Conservation (phyloP, 2,113 vertebrate species). For the Notothenia coriiceps region DNA sequence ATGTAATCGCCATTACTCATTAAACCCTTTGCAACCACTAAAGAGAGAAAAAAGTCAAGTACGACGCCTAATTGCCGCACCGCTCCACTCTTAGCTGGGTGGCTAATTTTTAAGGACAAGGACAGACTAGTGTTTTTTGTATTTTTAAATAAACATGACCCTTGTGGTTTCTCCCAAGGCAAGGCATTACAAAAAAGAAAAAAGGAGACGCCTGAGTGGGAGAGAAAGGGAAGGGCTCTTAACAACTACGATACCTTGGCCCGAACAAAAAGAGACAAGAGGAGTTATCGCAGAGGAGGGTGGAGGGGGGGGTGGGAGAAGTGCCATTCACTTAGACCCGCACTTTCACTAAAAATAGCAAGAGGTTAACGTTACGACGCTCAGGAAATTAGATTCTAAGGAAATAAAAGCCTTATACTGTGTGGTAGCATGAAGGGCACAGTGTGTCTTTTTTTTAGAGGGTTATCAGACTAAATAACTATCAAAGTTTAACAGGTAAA, state of each 20-base stretch:
- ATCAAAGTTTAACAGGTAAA: slow-evolving; percentile 65
- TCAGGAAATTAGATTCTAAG: slow-evolving; percentile 25
- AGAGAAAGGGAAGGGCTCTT: slow-evolving; percentile 78
- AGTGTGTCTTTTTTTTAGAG: slow-evolving; percentile 2
- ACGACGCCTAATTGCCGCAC: slow-evolving; percentile 68
- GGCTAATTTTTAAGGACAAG: slow-evolving; percentile 75
- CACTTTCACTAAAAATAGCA: slow-evolving; percentile 87
- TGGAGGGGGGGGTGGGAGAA: slow-evolving; percentile 62
- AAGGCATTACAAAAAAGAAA: slow-evolving; percentile 50
- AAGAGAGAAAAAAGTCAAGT: slow-evolving; percentile 41
- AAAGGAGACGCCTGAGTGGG: slow-evolving; percentile 55
- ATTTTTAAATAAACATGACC: slow-evolving; percentile 82
- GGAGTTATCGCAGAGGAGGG: slow-evolving; percentile 85
- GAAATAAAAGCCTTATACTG: slow-evolving; percentile 45
- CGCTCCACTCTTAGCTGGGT: slow-evolving; percentile 55
- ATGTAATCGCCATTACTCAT: slow-evolving; percentile 7
- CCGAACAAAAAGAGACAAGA: slow-evolving; percentile 77
- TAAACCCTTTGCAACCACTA: slow-evolving; percentile 17
- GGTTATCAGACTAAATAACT: slow-evolving; percentile 46
- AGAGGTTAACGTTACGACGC: slow-evolving; percentile 75
- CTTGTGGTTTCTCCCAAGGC: slow-evolving; percentile 75
- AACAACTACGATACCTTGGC: slow-evolving; percentile 80
- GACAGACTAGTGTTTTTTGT: slow-evolving; percentile 75
- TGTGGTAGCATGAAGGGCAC: background rate
- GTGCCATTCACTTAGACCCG: slow-evolving; percentile 88